phyloP scores from a whole-genome alignment of 2,888 invertebrate species.

The Sycophila texana region DNA sequence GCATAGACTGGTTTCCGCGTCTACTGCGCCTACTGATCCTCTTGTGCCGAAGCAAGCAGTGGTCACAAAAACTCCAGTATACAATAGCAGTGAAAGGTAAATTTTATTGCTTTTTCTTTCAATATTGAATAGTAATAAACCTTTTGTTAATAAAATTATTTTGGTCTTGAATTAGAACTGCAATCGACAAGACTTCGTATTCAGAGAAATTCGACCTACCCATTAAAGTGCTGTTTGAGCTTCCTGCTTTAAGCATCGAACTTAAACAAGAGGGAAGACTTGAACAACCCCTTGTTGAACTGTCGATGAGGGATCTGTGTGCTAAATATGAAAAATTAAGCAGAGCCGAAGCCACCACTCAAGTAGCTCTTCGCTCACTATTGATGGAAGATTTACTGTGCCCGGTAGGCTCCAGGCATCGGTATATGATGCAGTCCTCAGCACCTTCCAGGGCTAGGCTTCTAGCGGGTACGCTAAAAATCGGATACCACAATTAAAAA shows the following conservation, averaged over 20 bases:
- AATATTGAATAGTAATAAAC: not conserved
- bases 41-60: conserved; percentile 65
- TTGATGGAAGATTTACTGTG: conserved; percentile 93
- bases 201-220: conserved; percentile 70
- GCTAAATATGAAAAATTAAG: conserved; percentile 84
- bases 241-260: conserved; percentile 86
- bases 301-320: conserved; percentile 89
- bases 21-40: conserved; percentile 70
- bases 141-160: not conserved
- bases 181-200: conserved; percentile 62
- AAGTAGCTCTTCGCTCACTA: conserved; percentile 89
- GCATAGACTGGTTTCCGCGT: conserved; percentile 71
- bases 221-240: conserved; percentile 81
- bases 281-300: conserved; percentile 85
- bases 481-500: not conserved
- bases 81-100: conserved; percentile 17
- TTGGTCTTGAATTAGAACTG: conserved; percentile 1
- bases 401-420: conserved; percentile 86
- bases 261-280: conserved; percentile 85
- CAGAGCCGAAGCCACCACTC: conserved; percentile 83
- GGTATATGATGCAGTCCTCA: conserved; percentile 89
- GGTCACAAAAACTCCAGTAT: conserved; percentile 66
- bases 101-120: not conserved
- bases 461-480: conserved; percentile 62
- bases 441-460: conserved; percentile 68